Percentiles rank a stretch among this genome's conserved stretches.
phyloP scores from a whole-genome alignment of 2,888 invertebrate genomes.

The Thumatha senex region DNA sequence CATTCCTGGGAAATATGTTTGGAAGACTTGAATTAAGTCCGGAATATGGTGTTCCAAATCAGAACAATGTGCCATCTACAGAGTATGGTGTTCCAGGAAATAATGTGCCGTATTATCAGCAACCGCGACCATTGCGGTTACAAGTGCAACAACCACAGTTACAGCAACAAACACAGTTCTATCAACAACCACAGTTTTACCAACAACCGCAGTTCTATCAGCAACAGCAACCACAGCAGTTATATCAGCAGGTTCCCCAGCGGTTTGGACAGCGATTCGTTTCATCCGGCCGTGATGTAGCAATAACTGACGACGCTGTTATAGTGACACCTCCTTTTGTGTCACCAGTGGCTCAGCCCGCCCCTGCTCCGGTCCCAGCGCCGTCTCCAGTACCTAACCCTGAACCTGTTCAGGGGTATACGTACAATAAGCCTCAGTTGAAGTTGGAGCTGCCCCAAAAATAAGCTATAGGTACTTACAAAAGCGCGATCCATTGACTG shows the following conservation, averaged over 20 bases:
- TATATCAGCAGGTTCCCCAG: conserved; percentile 42
- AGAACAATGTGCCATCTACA: conserved; percentile 34
- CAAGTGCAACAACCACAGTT: conserved; percentile 32
- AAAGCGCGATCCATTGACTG: conserved; percentile 8
- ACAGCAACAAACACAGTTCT: conserved; percentile 29
- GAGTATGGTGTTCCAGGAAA: conserved; percentile 42
- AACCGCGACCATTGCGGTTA: conserved; percentile 15
- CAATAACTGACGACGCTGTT: conserved; percentile 72
- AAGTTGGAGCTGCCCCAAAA: conserved; percentile 70
- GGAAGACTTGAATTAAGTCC: conserved; percentile 66
- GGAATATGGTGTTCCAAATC: conserved; percentile 56
- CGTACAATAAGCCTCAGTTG: conserved; percentile 70
- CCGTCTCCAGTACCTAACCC: conserved; percentile 33
- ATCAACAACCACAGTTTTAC: conserved; percentile 40
- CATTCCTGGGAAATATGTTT: conserved; percentile 70
- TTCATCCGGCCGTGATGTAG: conserved; percentile 65
- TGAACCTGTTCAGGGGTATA: conserved; percentile 56
- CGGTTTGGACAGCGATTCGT: conserved; percentile 47
- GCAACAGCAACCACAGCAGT: conserved; percentile 37
- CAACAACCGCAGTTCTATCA: conserved; percentile 29
- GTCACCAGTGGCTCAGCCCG: conserved; percentile 48
- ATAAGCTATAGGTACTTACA: conserved; percentile 46
- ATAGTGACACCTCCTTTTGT: conserved; percentile 75
- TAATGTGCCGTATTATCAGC: conserved; percentile 33
- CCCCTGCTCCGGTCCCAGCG: conserved; percentile 38